Percentiles rank a stretch among this genome's conserved stretches.
These are phyloP conservation scores for Hippocampus guttulatus DNA, from an alignment of 2,113 vertebrate species.

Conservation along the genomic window DNA sequence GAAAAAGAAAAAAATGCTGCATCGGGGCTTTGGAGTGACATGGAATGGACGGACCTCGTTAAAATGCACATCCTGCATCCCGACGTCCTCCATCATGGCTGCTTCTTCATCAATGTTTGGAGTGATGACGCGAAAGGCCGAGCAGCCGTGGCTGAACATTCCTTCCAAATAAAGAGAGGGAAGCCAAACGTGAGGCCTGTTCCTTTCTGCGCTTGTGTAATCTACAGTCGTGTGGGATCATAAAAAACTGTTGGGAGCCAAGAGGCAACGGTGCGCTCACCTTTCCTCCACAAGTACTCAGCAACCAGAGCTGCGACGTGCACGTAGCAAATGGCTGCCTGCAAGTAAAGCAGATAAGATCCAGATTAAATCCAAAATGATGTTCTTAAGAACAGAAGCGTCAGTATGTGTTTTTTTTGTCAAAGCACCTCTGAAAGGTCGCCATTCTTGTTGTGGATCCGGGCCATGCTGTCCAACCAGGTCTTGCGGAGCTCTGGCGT, in stretches of 20 bases:
- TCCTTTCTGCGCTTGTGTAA: neutral
- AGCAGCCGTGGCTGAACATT: constrained; percentile 92
- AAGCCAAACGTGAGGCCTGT: neutral
- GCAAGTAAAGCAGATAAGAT: constrained; percentile 30
- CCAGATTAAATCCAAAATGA: neutral
- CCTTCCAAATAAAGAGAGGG: constrained; percentile 61
- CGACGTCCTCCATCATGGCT: constrained; percentile 98
- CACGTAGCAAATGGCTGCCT: constrained; percentile 98
- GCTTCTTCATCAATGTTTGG: constrained; percentile 97
- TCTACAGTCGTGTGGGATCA: neutral
- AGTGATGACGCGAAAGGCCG: constrained; percentile 89
- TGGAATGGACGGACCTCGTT: constrained; percentile 77
- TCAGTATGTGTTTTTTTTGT: neutral
- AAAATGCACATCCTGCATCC: constrained; percentile 98
- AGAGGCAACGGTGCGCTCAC: constrained; percentile 59
- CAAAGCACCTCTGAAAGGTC: constrained; percentile 87
- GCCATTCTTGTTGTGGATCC: constrained; percentile 93
- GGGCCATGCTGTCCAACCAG: constrained; percentile 98
- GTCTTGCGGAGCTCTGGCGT: constrained; percentile 96
- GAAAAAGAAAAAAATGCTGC: neutral
- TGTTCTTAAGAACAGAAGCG: neutral
- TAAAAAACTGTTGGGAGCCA: constrained; percentile 10
- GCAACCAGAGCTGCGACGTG: constrained; percentile 94
- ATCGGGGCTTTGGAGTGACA: neutral
- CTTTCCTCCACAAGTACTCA: constrained; percentile 95